phyloP scores from a whole-genome alignment of 1,140 invertebrate genomes.

The Diachasmimorpha longicaudata region DNA sequence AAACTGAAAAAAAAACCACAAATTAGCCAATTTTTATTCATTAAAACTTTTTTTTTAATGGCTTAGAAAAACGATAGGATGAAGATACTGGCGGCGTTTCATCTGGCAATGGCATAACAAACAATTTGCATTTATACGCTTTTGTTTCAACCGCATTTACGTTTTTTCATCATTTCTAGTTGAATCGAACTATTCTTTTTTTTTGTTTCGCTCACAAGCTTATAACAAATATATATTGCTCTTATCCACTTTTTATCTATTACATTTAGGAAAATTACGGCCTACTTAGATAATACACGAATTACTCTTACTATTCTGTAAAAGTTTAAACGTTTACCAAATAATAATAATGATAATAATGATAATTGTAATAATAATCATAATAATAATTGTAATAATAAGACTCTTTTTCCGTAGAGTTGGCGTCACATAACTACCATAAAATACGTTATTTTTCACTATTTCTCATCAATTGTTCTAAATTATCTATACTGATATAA shows the following conservation, averaged over 20 bases:
- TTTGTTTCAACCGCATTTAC: background rate
- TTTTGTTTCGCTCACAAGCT: conserved; percentile 8
- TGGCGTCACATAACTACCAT: background rate
- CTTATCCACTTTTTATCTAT: conserved; percentile 3
- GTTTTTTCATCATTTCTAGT: background rate
- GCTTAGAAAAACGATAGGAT: background rate
- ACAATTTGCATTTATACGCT: background rate
- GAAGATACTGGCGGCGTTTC: background rate
- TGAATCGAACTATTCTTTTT: background rate
- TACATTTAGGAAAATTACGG: conserved; percentile 3
- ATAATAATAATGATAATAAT: background rate
- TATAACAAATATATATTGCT: conserved; percentile 5
- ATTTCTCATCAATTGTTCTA: background rate
- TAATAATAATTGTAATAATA: background rate
- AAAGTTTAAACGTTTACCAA: background rate
- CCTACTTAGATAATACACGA: background rate
- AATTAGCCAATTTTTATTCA: background rate
- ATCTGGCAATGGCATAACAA: background rate
- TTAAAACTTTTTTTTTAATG: no score
- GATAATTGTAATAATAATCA: background rate
- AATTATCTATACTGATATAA: conserved; percentile 1
- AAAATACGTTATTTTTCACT: background rate
- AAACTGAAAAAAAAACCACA: background rate
- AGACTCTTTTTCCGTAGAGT: background rate
- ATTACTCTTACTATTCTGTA: background rate